Evolutionary conservation across 2,113 vertebrate genomes (phyloP).

Genomic region (Charina bottae): DNA sequence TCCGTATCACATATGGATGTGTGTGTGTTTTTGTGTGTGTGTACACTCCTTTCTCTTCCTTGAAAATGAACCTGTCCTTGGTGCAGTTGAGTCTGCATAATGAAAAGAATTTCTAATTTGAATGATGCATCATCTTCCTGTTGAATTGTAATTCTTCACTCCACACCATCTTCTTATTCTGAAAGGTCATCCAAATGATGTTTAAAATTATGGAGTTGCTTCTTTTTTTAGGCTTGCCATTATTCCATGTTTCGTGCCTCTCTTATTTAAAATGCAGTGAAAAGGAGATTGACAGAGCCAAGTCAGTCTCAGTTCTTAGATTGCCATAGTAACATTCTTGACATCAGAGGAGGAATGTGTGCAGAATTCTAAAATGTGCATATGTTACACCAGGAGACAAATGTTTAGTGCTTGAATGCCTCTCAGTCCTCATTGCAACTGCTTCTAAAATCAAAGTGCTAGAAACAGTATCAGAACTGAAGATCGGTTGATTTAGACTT

Average conservation of each 20-base stretch:
- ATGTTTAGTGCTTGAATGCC: neutral
- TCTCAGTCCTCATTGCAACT: neutral
- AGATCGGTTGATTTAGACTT: neutral
- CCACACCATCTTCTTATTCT: neutral
- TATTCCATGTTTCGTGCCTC: constrained; percentile 38
- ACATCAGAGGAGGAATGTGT: constrained; percentile 26
- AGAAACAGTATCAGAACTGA: neutral
- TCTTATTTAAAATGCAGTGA: constrained; percentile 28
- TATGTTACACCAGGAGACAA: neutral
- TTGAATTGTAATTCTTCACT: constrained; percentile 23
- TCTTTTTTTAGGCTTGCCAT: constrained; percentile 34
- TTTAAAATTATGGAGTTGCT: constrained; percentile 16
- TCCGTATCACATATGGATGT: neutral
- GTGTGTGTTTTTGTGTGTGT: neutral
- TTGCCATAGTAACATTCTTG: constrained; percentile 69
- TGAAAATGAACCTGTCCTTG: neutral
- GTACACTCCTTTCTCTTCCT: neutral
- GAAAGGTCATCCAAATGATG: constrained; percentile 54
- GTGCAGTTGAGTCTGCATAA: neutral
- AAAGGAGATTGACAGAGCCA: neutral
- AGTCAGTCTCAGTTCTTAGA: constrained; percentile 47
- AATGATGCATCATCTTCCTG: neutral
- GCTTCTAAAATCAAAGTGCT: constrained; percentile 1
- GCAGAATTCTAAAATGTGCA: constrained; percentile 6
- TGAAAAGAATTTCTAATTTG: neutral